Evolutionary conservation across 2,113 vertebrate genomes (phyloP), one percentile per base, ranked within the genome.

Genomic region (Phrynosoma platyrhinos): DNA sequence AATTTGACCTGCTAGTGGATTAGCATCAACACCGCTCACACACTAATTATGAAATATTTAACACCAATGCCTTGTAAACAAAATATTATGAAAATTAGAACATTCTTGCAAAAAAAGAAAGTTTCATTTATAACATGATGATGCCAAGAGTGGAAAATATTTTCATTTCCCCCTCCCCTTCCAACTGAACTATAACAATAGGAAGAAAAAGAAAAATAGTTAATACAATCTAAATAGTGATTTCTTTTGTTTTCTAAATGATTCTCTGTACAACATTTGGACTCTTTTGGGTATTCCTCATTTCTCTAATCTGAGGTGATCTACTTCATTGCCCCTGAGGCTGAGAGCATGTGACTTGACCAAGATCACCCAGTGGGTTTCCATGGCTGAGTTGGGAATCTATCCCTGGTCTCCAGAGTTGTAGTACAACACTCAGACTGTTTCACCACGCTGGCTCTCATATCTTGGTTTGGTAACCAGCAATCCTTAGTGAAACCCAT

Each of bases 21-120:
- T 94, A 91, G 64, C 93, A 91, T 94, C 89, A 92, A 91, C 89
- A 87, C 90, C 83, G 92, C 78, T 85, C 91, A 90, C 88, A 87
- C 95, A 84, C 92, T 95, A 91, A 95, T 93, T 94, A 84, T 93
- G 88, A 66, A 90, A 92, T 93, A 91, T 93, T 95, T 91, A 91
- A 92, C 92, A 68, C 8, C 1, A 10, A 90, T 91, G 72, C 85
- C 91, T 92, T 90, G 89, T 88, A 92, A 91, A 92, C 40, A 52
- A 82, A 53, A 83, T 76, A 82, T 62, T 82, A 81, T 27, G 62
- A 88, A 82, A 66, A 58, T 76, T 76, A 72, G 36, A 83, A 8
- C 9, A 7, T 87, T 91, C 80, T 94, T 91, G 91, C 90, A 92
- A 88, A 64, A 88, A 88, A 66, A 13, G 13, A 27, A 62, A n/a